Evolutionary conservation across 2,888 invertebrate genomes (phyloP), one percentile per base, ranked within the genome.

Genomic region (Limulus polyphemus): DNA sequence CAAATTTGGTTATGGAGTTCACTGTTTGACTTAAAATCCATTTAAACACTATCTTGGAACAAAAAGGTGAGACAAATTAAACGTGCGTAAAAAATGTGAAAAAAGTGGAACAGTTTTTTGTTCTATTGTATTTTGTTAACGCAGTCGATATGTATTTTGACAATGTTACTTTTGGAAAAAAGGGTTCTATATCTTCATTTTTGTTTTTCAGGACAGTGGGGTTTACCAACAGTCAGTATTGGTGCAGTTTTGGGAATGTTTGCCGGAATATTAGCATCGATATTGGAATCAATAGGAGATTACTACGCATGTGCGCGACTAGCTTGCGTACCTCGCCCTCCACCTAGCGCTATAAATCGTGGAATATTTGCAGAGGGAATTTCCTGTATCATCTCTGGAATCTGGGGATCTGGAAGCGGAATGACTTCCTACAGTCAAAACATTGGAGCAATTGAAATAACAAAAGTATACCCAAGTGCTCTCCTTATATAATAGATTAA

Each of bases 251-350:
- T 88, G 62, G 88, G 88, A 7, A 86, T 88, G 84, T 71, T 87
- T 61, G 87, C 87, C 0, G 88, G 87, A 0, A 87, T 88, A 46
- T 74, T 88, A 47, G 87, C 87, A 0, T 87, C 87, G 69, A 86
- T 87, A 0, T 84, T 88, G n/a, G 88, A 88, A 75, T 87, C 87
- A 9, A 84, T 90, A 64, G 89, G 90, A 71, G 91, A 92, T 75
- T 92, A 92, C 77, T 89, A 90, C 58, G 90, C 90, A 14, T 89
- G 89, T 1, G 88, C 92, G 10, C 72, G 78, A 65, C 75, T 81
- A 48, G 74, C 77, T 14, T 75, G 54, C n/a, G 68, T 59, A 14
- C 73, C 77, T 11, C 73, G 75, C 3, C 79, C 79, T 9, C 79
- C 79, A 3, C 72, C 74, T 32, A 77, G 77, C 63, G 79, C 79